These are phyloP conservation scores for Kryptolebias marmoratus DNA, from an alignment of 2,113 vertebrate species.

Conservation along the genomic window DNA sequence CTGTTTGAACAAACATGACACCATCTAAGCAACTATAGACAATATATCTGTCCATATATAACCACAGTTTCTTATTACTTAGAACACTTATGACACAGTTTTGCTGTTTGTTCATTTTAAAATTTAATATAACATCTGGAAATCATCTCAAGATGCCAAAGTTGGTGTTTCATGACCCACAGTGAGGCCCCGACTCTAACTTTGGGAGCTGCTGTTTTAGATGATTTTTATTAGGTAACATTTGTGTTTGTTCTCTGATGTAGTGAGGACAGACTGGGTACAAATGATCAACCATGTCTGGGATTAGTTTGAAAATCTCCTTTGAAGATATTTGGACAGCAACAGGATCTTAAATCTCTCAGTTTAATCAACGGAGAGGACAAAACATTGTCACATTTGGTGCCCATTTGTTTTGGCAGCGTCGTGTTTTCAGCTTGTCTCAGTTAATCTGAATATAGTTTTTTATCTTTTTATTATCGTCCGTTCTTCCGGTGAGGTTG, in stretches of 20 bases:
- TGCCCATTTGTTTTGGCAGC: conserved; percentile 26
- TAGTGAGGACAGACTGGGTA: background rate
- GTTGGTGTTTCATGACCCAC: too few species aligned
- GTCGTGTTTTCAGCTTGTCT: background rate
- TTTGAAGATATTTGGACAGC: background rate
- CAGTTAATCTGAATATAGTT: conserved; percentile 1
- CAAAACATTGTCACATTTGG: background rate
- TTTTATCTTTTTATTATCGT: background rate
- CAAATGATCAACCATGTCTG: background rate
- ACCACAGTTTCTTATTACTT: too few species aligned
- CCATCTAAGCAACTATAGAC: too few species aligned
- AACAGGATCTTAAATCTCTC: conserved; percentile 13
- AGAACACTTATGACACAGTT: too few species aligned
- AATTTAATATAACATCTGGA: too few species aligned
- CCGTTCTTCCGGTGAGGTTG: background rate
- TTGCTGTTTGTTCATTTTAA: too few species aligned
- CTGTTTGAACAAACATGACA: too few species aligned
- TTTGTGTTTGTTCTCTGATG: background rate
- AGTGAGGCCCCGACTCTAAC: too few species aligned
- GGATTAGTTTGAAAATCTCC: conserved; percentile 4
- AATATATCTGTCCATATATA: too few species aligned
- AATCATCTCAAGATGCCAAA: too few species aligned
- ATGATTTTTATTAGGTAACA: too few species aligned
- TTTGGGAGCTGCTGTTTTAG: too few species aligned
- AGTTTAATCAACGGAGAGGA: conserved; percentile 8